These are phyloP conservation scores for Benthochromis sp. DNA, from an alignment of 2,113 vertebrate species.

Conservation along the genomic window DNA sequence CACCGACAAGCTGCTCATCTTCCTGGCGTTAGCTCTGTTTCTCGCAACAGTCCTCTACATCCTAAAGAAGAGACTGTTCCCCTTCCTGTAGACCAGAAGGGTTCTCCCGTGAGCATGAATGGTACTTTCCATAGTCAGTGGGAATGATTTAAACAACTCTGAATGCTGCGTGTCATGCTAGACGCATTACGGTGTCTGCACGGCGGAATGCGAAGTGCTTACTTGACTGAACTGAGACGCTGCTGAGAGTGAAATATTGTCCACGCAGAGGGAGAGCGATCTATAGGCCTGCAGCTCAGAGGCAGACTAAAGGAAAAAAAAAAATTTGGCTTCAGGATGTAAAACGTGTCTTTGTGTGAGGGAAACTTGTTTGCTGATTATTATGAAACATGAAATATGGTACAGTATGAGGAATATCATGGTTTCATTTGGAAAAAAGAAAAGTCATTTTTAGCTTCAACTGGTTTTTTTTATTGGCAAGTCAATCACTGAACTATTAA, in stretches of 20 bases:
- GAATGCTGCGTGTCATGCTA: background rate
- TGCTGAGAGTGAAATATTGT: background rate
- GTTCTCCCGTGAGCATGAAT: background rate
- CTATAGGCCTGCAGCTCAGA: background rate
- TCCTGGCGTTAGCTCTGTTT: slow-evolving; percentile 90
- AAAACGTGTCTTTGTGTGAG: background rate
- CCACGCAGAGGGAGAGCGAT: background rate
- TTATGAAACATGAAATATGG: background rate
- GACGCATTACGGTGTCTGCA: background rate
- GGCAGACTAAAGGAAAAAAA: background rate
- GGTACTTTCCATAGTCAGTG: background rate
- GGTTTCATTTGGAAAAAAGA: background rate
- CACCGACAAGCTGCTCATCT: slow-evolving; percentile 95
- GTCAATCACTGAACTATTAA: background rate
- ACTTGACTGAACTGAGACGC: background rate
- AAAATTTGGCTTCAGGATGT: background rate
- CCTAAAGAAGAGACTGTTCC: slow-evolving; percentile 94
- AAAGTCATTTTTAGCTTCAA: background rate
- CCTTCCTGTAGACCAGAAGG: slow-evolving; percentile 74
- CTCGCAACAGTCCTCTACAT: slow-evolving; percentile 94
- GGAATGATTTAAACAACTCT: background rate
- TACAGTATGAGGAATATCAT: background rate
- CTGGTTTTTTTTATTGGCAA: background rate
- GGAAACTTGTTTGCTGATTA: background rate
- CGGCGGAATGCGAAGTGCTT: background rate